These are phyloP conservation scores for Macrophya annulata DNA, from an alignment of 2,888 invertebrate genomes.

Conservation along the genomic window DNA sequence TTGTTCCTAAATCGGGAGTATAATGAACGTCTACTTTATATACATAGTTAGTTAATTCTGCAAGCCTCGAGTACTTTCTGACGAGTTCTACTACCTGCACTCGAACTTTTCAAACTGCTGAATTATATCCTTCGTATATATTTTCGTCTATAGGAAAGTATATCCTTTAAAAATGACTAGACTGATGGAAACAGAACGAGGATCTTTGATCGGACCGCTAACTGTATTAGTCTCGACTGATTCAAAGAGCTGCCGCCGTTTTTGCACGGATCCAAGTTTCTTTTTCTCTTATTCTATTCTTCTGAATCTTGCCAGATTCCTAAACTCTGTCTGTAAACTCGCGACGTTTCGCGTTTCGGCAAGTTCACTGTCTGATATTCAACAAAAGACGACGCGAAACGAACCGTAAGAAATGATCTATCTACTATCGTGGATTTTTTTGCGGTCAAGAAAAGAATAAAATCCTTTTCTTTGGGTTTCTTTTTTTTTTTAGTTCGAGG, in stretches of 20 bases:
- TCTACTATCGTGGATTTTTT: neutral
- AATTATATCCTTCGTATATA: neutral
- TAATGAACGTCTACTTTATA: neutral
- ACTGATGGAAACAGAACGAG: neutral
- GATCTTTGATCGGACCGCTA: constrained; percentile 37
- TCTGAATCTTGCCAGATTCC: constrained; percentile 29
- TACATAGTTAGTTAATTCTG: constrained; percentile 23
- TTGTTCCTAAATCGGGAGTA: constrained; percentile 16
- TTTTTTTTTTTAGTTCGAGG: neutral
- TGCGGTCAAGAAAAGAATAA: neutral
- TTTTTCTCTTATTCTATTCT: constrained; percentile 34
- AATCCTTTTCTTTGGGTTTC: neutral
- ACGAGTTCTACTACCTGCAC: neutral
- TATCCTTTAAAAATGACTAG: neutral
- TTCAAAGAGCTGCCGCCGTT: constrained; percentile 44
- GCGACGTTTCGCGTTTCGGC: neutral
- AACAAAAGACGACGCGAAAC: neutral
- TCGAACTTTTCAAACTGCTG: neutral
- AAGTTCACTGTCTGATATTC: neutral
- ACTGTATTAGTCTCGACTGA: constrained; percentile 31
- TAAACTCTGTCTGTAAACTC: neutral
- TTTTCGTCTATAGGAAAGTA: neutral
- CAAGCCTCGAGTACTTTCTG: neutral
- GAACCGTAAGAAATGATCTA: neutral
- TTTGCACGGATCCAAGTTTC: constrained; percentile 9